Evolutionary conservation across 2,113 vertebrate genomes (phyloP), one percentile per base, ranked within the genome.

Genomic region (Grammomys surdaster): DNA sequence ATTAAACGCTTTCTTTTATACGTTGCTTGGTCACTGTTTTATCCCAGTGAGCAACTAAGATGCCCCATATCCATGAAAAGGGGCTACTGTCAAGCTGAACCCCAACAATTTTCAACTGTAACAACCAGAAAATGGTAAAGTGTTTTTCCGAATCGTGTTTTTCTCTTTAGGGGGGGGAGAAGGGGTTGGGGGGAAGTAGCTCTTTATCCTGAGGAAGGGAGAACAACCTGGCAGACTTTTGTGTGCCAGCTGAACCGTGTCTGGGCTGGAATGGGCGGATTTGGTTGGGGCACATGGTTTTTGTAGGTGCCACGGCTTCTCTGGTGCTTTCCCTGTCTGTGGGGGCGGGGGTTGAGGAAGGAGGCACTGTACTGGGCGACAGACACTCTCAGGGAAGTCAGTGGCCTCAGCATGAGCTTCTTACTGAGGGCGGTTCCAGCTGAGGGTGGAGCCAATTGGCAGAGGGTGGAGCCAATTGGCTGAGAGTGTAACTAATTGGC

Each of bases 61-160:
- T 36, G 20, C 19, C 31, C 75, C 19, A 40, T 33, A 31, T 24
- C 51, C 58, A 19, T 69, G 58, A 43, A 67, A 43, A 76, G 46
- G 36, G 43, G 13, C 22, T 89, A 46, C 26, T 76, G 28, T 33
- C 82, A 86, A 63, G 26, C 77, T 2, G 14, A 91, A 17, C 43
- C 90, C 75, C 36, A 48, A 43, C n/a, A 46, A 58, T 86, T 93
- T 90, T 54, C 60, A 82, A 77, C 40, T 22, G 91, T n/a, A 46
- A 3, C 36, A 90, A 60, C 67, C 54, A 85, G 63, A 91, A 95
- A 65, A n/a, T 36, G 77, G 84, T 76, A 93, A 73, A 67, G n/a
- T 40, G 40, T 26, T 91, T 65, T 67, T 76, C 26, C 26, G 73
- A 87, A 36, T 81, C 20, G 0, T 46, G 28, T 3, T 28, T 26